phyloP scores from a whole-genome alignment of 1,140 invertebrate species.

The Olivierus martensii region DNA sequence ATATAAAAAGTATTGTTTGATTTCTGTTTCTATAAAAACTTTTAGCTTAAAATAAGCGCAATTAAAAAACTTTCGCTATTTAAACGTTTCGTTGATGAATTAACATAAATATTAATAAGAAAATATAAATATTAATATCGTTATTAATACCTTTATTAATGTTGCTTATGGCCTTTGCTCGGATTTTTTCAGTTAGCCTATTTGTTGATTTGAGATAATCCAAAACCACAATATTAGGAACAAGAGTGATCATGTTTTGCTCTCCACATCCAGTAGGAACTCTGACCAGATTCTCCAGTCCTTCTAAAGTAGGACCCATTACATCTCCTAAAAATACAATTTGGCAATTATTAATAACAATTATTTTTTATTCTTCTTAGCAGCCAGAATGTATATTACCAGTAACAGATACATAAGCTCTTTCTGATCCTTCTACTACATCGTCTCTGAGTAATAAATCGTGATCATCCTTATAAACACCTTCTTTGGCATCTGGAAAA shows the following conservation, averaged over 20 bases:
- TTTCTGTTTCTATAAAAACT: too few species aligned
- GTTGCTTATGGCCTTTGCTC: slow-evolving; percentile 42
- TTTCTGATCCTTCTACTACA: slow-evolving; percentile 39
- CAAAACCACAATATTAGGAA: slow-evolving; percentile 57
- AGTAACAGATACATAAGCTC: slow-evolving; percentile 39
- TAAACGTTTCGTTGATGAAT: too few species aligned
- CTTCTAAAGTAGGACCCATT: slow-evolving; percentile 33
- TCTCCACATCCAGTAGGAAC: slow-evolving; percentile 56
- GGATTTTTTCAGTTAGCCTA: slow-evolving; percentile 31
- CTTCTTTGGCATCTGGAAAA: neutral
- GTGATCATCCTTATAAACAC: slow-evolving; percentile 3
- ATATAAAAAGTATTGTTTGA: too few species aligned
- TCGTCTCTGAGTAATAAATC: slow-evolving; percentile 15
- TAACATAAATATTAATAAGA: too few species aligned
- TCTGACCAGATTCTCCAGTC: slow-evolving; percentile 15
- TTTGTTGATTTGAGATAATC: slow-evolving; percentile 42
- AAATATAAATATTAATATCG: too few species aligned
- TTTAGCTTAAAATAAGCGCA: too few species aligned
- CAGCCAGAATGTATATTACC: slow-evolving; percentile 33
- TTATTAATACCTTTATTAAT: slow-evolving; percentile 41
- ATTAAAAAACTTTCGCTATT: too few species aligned
- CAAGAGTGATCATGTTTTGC: slow-evolving; percentile 63
- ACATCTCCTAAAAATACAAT: slow-evolving; percentile 41
- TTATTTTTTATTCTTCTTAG: neutral
- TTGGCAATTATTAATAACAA: neutral